Conservation (phyloP, 2,113 vertebrate genomes). For the Egretta garzetta region DNA sequence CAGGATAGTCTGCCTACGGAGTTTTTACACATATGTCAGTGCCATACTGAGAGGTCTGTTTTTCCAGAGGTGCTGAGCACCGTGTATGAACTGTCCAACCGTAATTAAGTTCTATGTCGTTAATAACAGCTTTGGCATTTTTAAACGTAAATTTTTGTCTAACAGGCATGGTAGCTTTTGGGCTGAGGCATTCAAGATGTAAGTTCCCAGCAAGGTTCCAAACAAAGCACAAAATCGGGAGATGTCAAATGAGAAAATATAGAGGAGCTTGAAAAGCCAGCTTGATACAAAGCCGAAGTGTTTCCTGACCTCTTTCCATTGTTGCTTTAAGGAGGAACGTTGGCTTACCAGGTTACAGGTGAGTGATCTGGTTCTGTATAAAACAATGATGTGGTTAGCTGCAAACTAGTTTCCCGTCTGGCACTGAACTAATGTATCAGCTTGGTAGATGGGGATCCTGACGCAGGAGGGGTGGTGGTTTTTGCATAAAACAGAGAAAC, state of each 20-base stretch:
- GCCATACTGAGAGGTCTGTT: not conserved
- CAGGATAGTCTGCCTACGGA: not conserved
- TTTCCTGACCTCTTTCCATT: not conserved
- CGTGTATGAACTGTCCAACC: not conserved
- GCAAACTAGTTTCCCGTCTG: not conserved
- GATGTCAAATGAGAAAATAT: not conserved
- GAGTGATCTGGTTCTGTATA: not conserved
- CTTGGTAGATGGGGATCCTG: not conserved
- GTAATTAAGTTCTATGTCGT: not conserved
- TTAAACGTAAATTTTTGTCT: not conserved
- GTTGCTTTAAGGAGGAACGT: rapidly evolving
- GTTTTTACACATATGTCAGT: not conserved
- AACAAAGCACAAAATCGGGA: not conserved
- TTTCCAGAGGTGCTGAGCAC: not conserved
- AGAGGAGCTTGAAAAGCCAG: not conserved
- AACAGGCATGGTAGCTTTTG: not conserved
- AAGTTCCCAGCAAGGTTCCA: not conserved
- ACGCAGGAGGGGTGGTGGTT: not conserved
- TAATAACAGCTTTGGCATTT: not conserved
- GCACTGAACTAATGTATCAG: not conserved
- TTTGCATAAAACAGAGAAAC: not conserved
- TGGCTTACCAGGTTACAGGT: not conserved
- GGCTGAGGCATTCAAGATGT: not conserved
- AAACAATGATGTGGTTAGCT: not conserved
- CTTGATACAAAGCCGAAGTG: not conserved